Percentiles rank a stretch among this genome's conserved stretches.
phyloP scores from a whole-genome alignment of 2,113 vertebrate genomes.

The Sphyrna mokarran region DNA sequence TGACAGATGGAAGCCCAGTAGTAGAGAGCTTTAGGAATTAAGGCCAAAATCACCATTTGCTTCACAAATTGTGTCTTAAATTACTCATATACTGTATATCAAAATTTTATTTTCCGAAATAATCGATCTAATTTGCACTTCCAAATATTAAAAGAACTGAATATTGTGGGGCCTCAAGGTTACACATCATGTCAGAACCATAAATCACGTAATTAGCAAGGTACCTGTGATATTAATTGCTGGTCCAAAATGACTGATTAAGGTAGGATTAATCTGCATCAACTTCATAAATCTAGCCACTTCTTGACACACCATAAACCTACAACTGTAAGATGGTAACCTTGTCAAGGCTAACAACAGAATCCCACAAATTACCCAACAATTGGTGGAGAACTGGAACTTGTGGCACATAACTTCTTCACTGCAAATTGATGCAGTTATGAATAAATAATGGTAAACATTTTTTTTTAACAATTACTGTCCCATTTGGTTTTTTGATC shows the following conservation, averaged over 20 bases:
- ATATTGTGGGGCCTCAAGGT: neutral
- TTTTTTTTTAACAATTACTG: neutral
- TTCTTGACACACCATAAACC: neutral
- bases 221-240: neutral
- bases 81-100: neutral
- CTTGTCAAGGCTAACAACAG: neutral
- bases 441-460: neutral
- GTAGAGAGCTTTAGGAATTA: neutral
- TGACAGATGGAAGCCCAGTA: neutral
- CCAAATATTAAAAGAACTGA: neutral
- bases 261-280: neutral
- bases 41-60: neutral
- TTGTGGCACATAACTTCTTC: neutral
- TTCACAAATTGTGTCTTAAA: neutral
- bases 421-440: neutral
- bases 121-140: neutral
- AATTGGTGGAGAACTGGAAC: neutral
- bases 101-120: neutral
- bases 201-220: neutral
- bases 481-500: neutral
- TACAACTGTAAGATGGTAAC: neutral
- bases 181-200: neutral
- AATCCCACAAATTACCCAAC: neutral
- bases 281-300: neutral
- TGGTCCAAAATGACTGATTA: neutral